phyloP scores from a whole-genome alignment of 2,888 invertebrate species.

The Neuroscelio doddi region DNA sequence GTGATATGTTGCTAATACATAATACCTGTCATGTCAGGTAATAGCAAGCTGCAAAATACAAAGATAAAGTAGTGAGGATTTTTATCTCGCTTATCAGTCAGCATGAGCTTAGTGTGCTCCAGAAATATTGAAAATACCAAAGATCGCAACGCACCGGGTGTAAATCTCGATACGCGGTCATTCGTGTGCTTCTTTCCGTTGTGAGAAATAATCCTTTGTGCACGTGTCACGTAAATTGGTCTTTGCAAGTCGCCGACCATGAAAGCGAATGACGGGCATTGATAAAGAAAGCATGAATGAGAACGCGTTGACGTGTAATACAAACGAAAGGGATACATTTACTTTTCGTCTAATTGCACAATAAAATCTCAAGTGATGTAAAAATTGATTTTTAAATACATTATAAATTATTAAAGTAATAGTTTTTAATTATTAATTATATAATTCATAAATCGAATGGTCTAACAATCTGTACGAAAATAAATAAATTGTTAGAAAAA shows the following conservation, averaged over 20 bases:
- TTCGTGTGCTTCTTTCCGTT: constrained; percentile 41
- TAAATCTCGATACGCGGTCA: constrained; percentile 42
- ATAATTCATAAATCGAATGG: no score
- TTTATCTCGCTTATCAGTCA: not conserved
- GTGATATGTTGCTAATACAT: not conserved
- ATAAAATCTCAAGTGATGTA: no score
- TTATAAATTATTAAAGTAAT: no score
- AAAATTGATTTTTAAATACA: no score
- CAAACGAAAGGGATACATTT: constrained; percentile 29
- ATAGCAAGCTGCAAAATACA: not conserved
- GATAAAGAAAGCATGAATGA: constrained; percentile 47
- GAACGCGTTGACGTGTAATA: constrained; percentile 42
- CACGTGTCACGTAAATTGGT: constrained; percentile 40
- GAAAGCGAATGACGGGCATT: constrained; percentile 37
- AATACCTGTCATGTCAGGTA: constrained; percentile 4
- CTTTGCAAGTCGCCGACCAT: constrained; percentile 46
- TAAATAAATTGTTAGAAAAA: no score
- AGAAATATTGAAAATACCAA: constrained; percentile 35
- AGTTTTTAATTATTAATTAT: no score
- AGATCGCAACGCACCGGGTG: constrained; percentile 42
- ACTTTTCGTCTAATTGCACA: constrained; percentile 12
- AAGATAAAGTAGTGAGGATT: constrained; percentile 1
- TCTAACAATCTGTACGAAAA: no score
- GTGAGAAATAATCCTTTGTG: constrained; percentile 45
- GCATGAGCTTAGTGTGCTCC: constrained; percentile 1